phyloP scores from a whole-genome alignment of 2,113 vertebrate genomes.

The Anolis sagrei region DNA sequence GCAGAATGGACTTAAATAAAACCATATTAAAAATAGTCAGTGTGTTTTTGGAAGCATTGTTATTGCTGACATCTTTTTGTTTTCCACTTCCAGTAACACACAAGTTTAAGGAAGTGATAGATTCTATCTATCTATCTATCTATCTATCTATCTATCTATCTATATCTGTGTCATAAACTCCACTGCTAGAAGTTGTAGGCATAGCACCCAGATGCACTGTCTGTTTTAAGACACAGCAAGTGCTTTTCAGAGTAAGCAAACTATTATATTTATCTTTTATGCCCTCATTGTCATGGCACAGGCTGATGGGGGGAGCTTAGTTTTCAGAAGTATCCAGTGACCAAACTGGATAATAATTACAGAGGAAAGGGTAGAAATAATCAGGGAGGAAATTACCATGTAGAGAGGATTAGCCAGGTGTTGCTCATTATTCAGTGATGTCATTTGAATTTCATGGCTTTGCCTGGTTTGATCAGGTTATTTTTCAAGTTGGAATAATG shows the following conservation, averaged over 20 bases:
- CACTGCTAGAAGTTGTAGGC: constrained; percentile 24
- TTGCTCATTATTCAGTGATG: constrained; percentile 5
- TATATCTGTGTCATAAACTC: constrained; percentile 50
- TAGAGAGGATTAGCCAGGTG: not conserved
- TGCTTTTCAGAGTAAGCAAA: constrained; percentile 6
- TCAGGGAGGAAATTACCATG: not conserved
- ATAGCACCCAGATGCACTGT: not conserved
- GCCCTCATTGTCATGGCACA: not conserved
- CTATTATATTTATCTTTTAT: constrained; percentile 16
- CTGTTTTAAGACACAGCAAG: not conserved
- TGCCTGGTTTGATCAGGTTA: not conserved
- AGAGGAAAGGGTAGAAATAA: not conserved
- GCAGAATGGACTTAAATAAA: constrained; percentile 16
- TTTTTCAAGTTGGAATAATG: not conserved
- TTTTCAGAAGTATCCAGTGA: constrained; percentile 11
- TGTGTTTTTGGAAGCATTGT: constrained; percentile 17
- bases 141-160: too few species aligned
- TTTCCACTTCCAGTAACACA: constrained; percentile 13
- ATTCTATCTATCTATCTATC: too few species aligned
- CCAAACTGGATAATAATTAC: constrained; percentile 1
- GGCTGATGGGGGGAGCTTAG: not conserved
- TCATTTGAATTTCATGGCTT: not conserved
- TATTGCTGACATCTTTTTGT: constrained; percentile 4
- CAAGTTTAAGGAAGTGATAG: not conserved
- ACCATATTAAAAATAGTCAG: not conserved